Conservation (phyloP, 2,113 vertebrate species). For the Pelodiscus sinensis region DNA sequence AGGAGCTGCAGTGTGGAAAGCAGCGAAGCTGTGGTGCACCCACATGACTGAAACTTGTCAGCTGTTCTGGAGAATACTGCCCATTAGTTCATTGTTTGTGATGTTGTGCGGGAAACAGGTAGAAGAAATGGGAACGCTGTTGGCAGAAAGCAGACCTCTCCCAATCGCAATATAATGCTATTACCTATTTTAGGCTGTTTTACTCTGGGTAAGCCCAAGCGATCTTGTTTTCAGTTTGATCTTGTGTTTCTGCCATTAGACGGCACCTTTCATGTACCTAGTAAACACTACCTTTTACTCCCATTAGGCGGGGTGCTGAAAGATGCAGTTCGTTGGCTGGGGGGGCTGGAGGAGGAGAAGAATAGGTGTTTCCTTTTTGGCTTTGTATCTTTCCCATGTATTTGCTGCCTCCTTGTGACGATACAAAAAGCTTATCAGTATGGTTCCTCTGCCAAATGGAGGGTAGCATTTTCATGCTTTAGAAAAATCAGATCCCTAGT, state of each 20-base stretch:
- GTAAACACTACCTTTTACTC: background rate
- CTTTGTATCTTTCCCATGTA: constrained; percentile 40
- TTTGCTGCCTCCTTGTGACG: constrained; percentile 75
- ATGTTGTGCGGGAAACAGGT: background rate
- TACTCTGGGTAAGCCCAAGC: constrained; percentile 6
- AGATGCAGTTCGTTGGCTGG: background rate
- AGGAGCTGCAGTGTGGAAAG: background rate
- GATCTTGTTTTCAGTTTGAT: background rate
- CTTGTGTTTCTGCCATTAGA: background rate
- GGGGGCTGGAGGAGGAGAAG: background rate
- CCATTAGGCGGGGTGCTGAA: background rate
- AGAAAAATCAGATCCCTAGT: background rate
- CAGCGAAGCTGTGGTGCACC: too few relatives aligned
- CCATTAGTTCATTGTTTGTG: background rate
- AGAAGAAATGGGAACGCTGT: background rate
- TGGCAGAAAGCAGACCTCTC: background rate
- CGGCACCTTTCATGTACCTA: background rate
- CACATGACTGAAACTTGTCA: background rate
- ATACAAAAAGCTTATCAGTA: constrained; percentile 13
- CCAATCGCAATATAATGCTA: background rate
- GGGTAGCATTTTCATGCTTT: rapidly evolving
- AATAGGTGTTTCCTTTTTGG: background rate
- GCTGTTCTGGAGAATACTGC: background rate
- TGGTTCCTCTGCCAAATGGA: background rate
- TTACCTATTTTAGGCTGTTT: background rate